Evolutionary conservation across 2,888 invertebrate species (phyloP), one percentile per base, ranked within the genome.

Genomic region (Cylindroiulus punctatus): DNA sequence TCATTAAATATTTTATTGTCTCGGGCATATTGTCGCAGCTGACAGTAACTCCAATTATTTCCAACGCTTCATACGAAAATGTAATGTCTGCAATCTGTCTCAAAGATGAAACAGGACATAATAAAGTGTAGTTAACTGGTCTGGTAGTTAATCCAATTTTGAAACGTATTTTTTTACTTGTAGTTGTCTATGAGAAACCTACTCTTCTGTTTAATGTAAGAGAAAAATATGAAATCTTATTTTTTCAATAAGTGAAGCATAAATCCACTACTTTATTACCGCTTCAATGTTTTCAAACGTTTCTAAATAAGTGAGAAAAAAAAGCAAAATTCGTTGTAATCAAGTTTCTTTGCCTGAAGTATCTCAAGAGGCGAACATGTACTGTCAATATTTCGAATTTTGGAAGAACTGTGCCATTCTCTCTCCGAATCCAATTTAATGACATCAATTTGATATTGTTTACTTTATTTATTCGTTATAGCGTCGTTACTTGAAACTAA

Each of bases 1-100:
- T 22, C 65, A 65, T 76, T 76, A 17, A 76, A 30, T 76, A 76
- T 30, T 76, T 76, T 32, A 76, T 76, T 76, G 30, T 76, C 76
- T 17, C 2, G 17, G 14, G 76, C 17, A 17, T 76, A 76, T 76
- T 76, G 76, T 14, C 30, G 14, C 30, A 17, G 17, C 76, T 76
- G 76, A 76, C 30, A 76, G 76, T 76, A 76, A 17, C 26, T 30
- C 8, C 4, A 76, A 76, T 65, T 65, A 65, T 65, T 26, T 65
- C n/a, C n/a, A n/a, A 65, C 0, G 76, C 17, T 26, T 14, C 17
- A 30, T 65, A 17, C 3, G 76, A 12, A 32, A n/a, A n/a, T n/a
- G n/a, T n/a, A n/a, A 17, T 76, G 17, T 14, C 7, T n/a, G 19
- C 30, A 76, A 76, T 22, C 22, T 22, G 10, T 22, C 5, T 65